Percentiles rank a stretch among this genome's conserved stretches.
phyloP scores from a whole-genome alignment of 2,113 vertebrate species.

The Apistogramma diplotaenia region DNA sequence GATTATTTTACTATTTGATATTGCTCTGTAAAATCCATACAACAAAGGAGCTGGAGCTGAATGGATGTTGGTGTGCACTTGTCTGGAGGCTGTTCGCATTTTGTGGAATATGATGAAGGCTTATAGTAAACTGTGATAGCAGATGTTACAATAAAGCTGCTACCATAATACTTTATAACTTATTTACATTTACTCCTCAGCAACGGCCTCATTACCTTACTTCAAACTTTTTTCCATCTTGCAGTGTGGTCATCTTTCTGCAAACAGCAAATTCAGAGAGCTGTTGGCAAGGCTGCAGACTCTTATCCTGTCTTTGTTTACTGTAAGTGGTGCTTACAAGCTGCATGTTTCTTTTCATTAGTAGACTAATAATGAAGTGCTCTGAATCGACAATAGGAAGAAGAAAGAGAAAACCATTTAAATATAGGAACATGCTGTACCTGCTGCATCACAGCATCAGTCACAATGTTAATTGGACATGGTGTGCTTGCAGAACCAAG shows the following conservation, averaged over 20 bases:
- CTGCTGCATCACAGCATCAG: neutral
- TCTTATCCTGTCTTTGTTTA: neutral
- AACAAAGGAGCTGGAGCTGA: neutral
- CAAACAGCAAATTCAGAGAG: neutral
- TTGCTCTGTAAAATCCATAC: neutral
- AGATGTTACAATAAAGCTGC: neutral
- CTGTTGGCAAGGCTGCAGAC: neutral
- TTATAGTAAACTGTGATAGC: neutral
- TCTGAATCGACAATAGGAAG: neutral
- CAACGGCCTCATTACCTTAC: neutral
- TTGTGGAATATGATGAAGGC: neutral
- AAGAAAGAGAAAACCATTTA: neutral
- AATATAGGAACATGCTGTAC: neutral
- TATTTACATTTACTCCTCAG: neutral
- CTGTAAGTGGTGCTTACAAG: neutral
- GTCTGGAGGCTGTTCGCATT: neutral
- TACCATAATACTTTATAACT: neutral
- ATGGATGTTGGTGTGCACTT: neutral
- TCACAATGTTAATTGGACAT: conserved; percentile 6
- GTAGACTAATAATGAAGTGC: neutral
- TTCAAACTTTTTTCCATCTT: neutral
- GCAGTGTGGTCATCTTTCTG: neutral
- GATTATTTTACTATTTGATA: neutral
- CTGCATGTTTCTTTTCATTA: conserved; percentile 1
- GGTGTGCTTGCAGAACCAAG: neutral